Evolutionary conservation across 2,888 invertebrate genomes (phyloP), one percentile per base, ranked within the genome.

Genomic region (Xestoiulus laeticollis): DNA sequence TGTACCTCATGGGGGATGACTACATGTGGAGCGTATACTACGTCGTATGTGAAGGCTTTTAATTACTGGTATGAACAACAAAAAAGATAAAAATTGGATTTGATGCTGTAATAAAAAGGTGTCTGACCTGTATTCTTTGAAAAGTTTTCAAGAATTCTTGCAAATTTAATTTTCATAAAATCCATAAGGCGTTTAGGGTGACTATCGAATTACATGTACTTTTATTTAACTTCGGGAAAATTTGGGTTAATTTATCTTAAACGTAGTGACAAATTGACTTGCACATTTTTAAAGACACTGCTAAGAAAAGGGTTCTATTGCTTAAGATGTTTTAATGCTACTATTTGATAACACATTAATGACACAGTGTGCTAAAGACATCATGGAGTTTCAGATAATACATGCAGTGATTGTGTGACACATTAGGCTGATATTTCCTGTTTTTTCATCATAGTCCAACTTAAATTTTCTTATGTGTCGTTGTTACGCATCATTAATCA

Each of bases 1-100:
- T 14, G 30, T 78, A 30, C 78, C 78, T 78, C 78, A 26, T 78
- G 78, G 78, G 68, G 78, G 68, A 68, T 3, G 68, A 68, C n/a
- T 68, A 8, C 68, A 22, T 22, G 22, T 68, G 10, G 22, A 68
- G 68, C n/a, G n/a, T n/a, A n/a, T n/a, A n/a, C n/a, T n/a, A n/a
- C n/a, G 12, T 10, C 26, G 68, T 68, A 68, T 68, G 68, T 22
- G 68, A 5, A 48, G 19, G 14, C 68, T 68, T 68, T 68, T 68
- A 68, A 68, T 68, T 68, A 26, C 68, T 6, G 22, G 10, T 4
- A 1, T 68, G 22, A 26, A 68, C n/a, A 68, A 12, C 26, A 38
- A 38, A 38, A 38, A n/a, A n/a, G n/a, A n/a, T n/a, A n/a, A n/a
- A n/a, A 38, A 38, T 38, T 38, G 38, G 5, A 38, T 38, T 8